phyloP scores from a whole-genome alignment of 2,797 vertebrate genomes.

The Oreochromis mossambicus region DNA sequence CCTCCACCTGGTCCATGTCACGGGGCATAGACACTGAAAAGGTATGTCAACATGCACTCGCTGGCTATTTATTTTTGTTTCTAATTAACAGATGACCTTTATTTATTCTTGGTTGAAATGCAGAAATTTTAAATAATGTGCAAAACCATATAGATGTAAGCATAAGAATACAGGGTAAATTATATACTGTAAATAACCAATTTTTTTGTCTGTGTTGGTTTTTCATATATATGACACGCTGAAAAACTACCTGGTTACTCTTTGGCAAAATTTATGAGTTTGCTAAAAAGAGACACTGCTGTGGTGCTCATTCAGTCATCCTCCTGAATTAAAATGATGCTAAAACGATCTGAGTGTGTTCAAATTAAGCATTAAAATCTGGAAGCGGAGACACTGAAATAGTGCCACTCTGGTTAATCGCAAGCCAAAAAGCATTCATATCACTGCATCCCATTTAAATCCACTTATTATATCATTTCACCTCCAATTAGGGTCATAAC shows the following conservation, averaged over 20 bases:
- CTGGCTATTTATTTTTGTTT: neutral
- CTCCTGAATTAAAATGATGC: neutral
- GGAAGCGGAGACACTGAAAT: conserved; percentile 4
- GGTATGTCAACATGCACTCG: neutral
- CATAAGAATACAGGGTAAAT: neutral
- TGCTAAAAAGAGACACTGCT: neutral
- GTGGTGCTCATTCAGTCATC: neutral
- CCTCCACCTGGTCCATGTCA: conserved; percentile 99
- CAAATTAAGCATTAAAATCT: conserved; percentile 24
- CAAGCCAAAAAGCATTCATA: conserved; percentile 1
- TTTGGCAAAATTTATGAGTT: neutral
- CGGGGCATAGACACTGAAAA: conserved; percentile 89
- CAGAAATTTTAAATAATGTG: neutral
- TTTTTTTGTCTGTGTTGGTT: too few relatives aligned
- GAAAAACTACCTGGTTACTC: neutral
- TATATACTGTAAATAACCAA: neutral
- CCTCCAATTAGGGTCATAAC: neutral
- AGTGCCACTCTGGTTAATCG: conserved; percentile 5
- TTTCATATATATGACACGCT: neutral
- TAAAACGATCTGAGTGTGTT: conserved; percentile 23
- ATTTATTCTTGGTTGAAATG: neutral
- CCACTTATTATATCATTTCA: conserved; percentile 4
- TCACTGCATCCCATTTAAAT: conserved; percentile 3
- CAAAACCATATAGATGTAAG: neutral
- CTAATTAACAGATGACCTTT: neutral